Evolutionary conservation across 2,888 invertebrate species (phyloP).

Genomic region (Philereme vetulata): DNA sequence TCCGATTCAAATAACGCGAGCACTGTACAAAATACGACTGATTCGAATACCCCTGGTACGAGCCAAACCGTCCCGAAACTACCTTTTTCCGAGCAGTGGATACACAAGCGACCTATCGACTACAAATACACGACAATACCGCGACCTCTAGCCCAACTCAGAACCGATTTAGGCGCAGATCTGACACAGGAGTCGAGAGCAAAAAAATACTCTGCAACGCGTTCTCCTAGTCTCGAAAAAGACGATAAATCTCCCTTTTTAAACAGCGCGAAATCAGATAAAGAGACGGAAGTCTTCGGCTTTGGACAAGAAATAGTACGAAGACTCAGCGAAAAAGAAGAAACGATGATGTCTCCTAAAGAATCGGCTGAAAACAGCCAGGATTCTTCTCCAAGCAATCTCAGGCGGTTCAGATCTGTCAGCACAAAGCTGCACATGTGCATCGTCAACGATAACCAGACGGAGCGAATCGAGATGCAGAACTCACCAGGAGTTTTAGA

Average conservation of each 20-base stretch:
- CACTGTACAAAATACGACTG: neutral
- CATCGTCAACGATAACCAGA: slow-evolving; percentile 64
- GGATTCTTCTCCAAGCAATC: slow-evolving; percentile 62
- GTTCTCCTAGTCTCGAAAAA: slow-evolving; percentile 79
- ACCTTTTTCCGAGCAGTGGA: slow-evolving; percentile 75
- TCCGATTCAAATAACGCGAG: slow-evolving; percentile 22
- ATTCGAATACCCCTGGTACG: slow-evolving; percentile 35
- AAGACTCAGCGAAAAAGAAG: slow-evolving; percentile 55
- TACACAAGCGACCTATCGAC: slow-evolving; percentile 69
- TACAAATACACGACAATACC: slow-evolving; percentile 72
- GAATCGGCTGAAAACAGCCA: slow-evolving; percentile 48
- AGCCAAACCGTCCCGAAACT: slow-evolving; percentile 61
- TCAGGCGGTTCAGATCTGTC: slow-evolving; percentile 70
- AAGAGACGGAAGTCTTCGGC: slow-evolving; percentile 61
- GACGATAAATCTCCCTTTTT: slow-evolving; percentile 78
- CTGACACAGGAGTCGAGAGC: slow-evolving; percentile 61
- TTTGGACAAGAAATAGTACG: slow-evolving; percentile 64
- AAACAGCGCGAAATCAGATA: slow-evolving; percentile 56
- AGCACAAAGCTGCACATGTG: slow-evolving; percentile 74
- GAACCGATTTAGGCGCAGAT: slow-evolving; percentile 64
- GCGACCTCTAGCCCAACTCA: slow-evolving; percentile 66
- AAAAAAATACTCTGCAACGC: slow-evolving; percentile 73
- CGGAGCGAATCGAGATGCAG: slow-evolving; percentile 70
- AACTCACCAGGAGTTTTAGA: slow-evolving; percentile 71
- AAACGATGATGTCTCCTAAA: slow-evolving; percentile 50